Evolutionary conservation across 2,113 vertebrate species (phyloP).

Genomic region (Clupea harengus): DNA sequence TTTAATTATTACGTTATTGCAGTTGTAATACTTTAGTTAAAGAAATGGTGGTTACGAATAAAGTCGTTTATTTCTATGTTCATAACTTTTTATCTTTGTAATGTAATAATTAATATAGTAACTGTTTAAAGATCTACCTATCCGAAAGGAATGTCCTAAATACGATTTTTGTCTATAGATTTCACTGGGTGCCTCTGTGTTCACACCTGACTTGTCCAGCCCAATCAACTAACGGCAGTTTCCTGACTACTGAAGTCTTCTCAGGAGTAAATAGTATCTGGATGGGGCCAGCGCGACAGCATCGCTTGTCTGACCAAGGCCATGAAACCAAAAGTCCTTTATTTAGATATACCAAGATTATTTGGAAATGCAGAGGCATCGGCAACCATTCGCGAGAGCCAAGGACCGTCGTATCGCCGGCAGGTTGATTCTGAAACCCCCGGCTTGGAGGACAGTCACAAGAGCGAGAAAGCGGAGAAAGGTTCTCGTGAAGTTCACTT

Average conservation of each 20-base stretch:
- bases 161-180: not conserved
- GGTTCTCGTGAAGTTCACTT: constrained; percentile 53
- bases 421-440: constrained; percentile 45
- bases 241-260: not conserved
- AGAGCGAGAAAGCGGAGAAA: constrained; percentile 22
- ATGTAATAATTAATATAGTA: no score
- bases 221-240: not conserved
- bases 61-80: not conserved
- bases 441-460: not conserved
- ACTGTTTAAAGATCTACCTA: no score
- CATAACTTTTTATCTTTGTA: not conserved
- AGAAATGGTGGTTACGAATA: not conserved
- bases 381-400: constrained; percentile 2
- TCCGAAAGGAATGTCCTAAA: no score
- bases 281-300: constrained; percentile 2
- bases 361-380: constrained; percentile 41
- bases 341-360: constrained; percentile 30
- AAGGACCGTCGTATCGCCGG: constrained; percentile 42
- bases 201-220: not conserved
- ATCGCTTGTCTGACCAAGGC: not conserved
- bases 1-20: not conserved
- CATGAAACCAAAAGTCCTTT: constrained; percentile 61
- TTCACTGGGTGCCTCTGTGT: not conserved
- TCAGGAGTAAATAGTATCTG: not conserved
- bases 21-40: no score